These are phyloP conservation scores for Mustela nigripes DNA, from an alignment of 2,113 vertebrate species.

Conservation along the genomic window DNA sequence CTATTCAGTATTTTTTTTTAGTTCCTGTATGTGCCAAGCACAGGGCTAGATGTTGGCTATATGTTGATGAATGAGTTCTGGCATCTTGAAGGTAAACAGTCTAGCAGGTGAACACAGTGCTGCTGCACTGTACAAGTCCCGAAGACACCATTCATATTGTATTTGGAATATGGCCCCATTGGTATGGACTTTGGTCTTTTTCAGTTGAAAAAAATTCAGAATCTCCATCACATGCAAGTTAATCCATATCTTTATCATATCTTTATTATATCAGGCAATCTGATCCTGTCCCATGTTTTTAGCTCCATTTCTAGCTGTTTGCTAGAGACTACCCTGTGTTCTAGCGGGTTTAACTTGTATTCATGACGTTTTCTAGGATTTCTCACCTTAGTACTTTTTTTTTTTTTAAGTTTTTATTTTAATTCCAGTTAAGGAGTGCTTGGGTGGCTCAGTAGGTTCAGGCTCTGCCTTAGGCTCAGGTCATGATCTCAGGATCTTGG, in stretches of 20 bases:
- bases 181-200: background rate
- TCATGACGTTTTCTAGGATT: background rate
- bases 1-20: background rate
- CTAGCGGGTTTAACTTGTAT: background rate
- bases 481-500: too few relatives aligned
- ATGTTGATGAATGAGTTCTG: background rate
- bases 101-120: background rate
- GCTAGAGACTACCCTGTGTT: background rate
- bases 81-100: background rate
- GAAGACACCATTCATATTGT: background rate
- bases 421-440: background rate
- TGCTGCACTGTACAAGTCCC: background rate
- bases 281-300: background rate
- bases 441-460: too few relatives aligned
- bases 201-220: conserved; percentile 42
- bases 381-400: background rate
- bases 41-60: background rate
- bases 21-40: background rate
- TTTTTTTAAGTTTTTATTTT: background rate
- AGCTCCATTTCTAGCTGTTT: background rate
- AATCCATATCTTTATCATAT: background rate
- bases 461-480: too few relatives aligned
- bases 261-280: background rate
- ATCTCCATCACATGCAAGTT: background rate
- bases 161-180: background rate